Evolutionary conservation across 2,113 vertebrate species (phyloP), one percentile per base, ranked within the genome.

Genomic region (Callaeas wilsoni): DNA sequence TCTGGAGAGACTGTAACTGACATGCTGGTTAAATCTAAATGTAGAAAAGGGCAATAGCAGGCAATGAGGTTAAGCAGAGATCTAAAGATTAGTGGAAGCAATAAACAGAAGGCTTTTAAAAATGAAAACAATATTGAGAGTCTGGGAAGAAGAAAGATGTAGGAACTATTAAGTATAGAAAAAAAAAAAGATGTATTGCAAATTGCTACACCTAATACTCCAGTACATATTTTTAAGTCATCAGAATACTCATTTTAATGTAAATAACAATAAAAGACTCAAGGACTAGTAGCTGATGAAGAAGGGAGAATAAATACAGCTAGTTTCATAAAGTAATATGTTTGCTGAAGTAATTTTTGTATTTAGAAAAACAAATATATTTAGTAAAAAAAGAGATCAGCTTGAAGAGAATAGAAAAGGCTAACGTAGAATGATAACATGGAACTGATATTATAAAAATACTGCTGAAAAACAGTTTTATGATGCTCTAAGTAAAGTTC

Each of bases 21-120:
- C 90, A 52, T 74, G 30, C 63, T 85, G 82, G 78, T 87, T 88
- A 95, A 94, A 95, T 83, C 82, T 87, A 83, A 90, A 94, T 87
- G 94, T 77, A 87, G 89, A 95, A 96, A 96, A 97, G 94, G 93
- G 94, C 95, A 97, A 94, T 91, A 95, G 89, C 94, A 60, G 82
- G 62, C 95, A 97, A 96, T 74, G 95, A 96, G 96, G 93, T 96
- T 95, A 97, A 97, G 96, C 63, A 93, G 94, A 96, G 94, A 96
- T 97, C 85, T 96, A 97, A 95, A 97, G 96, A 96, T 96, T 97
- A 96, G 94, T 80, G 75, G 50, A 96, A 96, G 93, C 89, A 96
- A 94, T 94, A 94, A 95, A 95, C 87, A 94, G 94, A 91, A 91
- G 78, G 91, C 50, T 96, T 96, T 95, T 79, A 94, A 94, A 97